Conservation (phyloP, 1,140 invertebrate species). For the Littorina saxatilis region DNA sequence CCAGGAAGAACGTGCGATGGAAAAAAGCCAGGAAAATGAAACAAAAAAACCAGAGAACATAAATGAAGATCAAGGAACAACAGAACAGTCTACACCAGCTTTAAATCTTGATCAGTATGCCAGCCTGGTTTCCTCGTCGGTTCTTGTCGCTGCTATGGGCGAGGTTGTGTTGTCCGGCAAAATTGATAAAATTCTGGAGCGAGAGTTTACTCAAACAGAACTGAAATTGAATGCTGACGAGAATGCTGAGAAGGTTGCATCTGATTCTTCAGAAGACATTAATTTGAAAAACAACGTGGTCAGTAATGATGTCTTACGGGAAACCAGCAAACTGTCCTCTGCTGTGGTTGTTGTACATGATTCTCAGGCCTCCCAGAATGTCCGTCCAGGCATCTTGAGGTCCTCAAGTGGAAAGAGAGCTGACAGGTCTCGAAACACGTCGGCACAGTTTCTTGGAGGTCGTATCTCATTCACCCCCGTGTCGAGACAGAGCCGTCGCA, state of each 20-base stretch:
- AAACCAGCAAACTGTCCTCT: not conserved
- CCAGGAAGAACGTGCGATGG: too few species aligned
- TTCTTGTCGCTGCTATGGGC: slow-evolving; percentile 1
- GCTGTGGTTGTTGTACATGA: not conserved
- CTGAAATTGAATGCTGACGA: not conserved
- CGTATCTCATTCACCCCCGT: slow-evolving; percentile 26
- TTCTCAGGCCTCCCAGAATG: not conserved
- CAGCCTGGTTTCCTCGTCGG: slow-evolving; percentile 15
- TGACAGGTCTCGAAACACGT: slow-evolving; percentile 14
- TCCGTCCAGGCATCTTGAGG: slow-evolving; percentile 1
- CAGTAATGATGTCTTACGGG: not conserved
- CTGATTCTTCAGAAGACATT: not conserved
- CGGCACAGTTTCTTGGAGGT: slow-evolving; percentile 42
- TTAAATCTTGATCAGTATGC: slow-evolving; percentile 29
- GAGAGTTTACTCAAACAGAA: not conserved
- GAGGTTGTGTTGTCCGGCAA: slow-evolving; percentile 1
- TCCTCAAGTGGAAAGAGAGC: slow-evolving; percentile 22
- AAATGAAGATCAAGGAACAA: not conserved
- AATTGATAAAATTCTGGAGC: not conserved
- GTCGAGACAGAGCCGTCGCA: slow-evolving; percentile 14
- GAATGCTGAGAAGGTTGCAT: not conserved
- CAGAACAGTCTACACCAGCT: not conserved
- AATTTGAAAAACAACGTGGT: not conserved
- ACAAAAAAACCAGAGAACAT: not conserved
- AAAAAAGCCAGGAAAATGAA: too few species aligned